These are phyloP conservation scores for Drosophila greeni DNA, from an alignment of 2,888 invertebrate species.

Conservation along the genomic window DNA sequence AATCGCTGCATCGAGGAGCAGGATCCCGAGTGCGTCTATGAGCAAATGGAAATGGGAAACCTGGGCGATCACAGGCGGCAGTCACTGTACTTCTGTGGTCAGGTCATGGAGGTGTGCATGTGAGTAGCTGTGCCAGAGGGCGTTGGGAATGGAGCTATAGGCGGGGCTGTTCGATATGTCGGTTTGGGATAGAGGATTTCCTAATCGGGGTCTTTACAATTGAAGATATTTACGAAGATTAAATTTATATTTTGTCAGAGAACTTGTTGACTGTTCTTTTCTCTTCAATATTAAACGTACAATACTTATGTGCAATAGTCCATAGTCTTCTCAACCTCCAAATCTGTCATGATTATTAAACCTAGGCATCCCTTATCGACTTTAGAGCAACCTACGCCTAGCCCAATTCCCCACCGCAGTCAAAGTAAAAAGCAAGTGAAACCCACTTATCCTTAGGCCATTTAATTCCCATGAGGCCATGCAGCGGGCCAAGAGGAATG, in stretches of 20 bases:
- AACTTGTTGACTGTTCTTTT: neutral
- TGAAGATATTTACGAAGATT: neutral
- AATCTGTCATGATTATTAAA: too few species aligned
- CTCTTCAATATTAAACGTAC: neutral
- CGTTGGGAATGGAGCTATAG: neutral
- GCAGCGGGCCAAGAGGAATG: constrained; percentile 89
- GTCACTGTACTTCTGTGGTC: constrained; percentile 91
- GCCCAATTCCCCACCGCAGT: neutral
- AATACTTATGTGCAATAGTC: neutral
- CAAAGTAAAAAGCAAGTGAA: constrained; percentile 19
- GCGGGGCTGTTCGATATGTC: neutral
- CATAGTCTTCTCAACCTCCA: neutral
- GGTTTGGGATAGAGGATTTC: constrained; percentile 80
- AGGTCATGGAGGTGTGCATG: constrained; percentile 82
- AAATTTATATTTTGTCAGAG: neutral
- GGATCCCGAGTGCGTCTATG: constrained; percentile 88
- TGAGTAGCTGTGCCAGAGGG: constrained; percentile 81
- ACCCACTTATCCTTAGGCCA: constrained; percentile 80
- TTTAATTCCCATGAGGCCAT: constrained; percentile 90
- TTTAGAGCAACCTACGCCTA: neutral
- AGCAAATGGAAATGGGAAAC: constrained; percentile 85
- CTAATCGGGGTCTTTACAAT: neutral
- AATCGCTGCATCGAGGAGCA: constrained; percentile 89
- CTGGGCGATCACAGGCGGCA: constrained; percentile 91
- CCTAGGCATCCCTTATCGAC: too few species aligned